Evolutionary conservation across 2,888 invertebrate genomes (phyloP).

Genomic region (Physocephala rufipes): DNA sequence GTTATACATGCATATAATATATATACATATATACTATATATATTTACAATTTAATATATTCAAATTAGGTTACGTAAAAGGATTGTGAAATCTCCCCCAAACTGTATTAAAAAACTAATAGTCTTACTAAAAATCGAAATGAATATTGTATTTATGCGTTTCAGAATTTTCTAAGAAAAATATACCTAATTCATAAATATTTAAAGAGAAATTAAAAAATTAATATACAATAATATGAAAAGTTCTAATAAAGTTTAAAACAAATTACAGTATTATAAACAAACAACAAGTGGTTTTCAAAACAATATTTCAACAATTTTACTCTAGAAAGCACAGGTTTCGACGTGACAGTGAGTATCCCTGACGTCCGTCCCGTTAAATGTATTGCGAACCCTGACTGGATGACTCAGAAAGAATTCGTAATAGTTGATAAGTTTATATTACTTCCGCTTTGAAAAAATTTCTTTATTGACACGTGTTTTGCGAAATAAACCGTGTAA

Average conservation of each 20-base stretch:
- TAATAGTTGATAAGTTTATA: not conserved
- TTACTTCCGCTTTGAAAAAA: not conserved
- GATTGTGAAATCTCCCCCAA: slow-evolving; percentile 37
- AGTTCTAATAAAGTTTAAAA: slow-evolving; percentile 19
- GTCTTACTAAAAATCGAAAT: slow-evolving; percentile 23
- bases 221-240: slow-evolving; percentile 17
- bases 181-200: slow-evolving; percentile 17
- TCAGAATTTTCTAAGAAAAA: slow-evolving; percentile 25
- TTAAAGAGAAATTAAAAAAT: slow-evolving; percentile 20
- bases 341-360: no score
- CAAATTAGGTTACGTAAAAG: slow-evolving; percentile 36
- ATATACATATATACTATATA: slow-evolving; percentile 42
- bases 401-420: no score
- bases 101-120: slow-evolving; percentile 33
- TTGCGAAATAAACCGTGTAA: no score
- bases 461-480: no score
- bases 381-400: no score
- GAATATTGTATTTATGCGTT: slow-evolving; percentile 31
- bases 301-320: no score
- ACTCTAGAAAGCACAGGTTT: no score
- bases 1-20: slow-evolving; percentile 40
- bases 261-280: slow-evolving; percentile 22
- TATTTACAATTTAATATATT: slow-evolving; percentile 42
- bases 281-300: not conserved
- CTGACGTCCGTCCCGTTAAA: no score